Evolutionary conservation across 1,140 invertebrate genomes (phyloP).

Genomic region (Caenorhabditis remanei): DNA sequence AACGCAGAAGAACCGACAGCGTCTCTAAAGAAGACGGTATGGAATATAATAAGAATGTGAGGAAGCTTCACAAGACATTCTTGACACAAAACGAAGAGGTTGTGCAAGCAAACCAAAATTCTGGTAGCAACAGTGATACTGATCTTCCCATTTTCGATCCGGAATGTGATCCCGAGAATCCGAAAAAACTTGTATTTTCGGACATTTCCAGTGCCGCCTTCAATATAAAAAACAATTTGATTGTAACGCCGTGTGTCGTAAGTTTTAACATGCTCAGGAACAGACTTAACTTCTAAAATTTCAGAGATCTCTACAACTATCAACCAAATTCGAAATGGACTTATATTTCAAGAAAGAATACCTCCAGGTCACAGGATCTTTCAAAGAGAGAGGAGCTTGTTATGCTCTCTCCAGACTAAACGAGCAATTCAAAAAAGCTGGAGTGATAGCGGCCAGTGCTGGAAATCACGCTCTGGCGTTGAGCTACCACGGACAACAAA

Average conservation of each 20-base stretch:
- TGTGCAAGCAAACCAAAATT: not conserved
- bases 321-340: constrained; percentile 85
- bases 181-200: constrained; percentile 85
- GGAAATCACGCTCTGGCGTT: constrained; percentile 92
- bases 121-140: constrained; percentile 27
- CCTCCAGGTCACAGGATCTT: constrained; percentile 90
- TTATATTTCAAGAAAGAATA: constrained; percentile 94
- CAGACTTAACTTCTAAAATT: not conserved
- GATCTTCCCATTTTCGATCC: constrained; percentile 81
- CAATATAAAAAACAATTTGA: constrained; percentile 87
- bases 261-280: constrained; percentile 72
- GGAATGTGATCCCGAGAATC: constrained; percentile 85
- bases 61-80: constrained; percentile 16
- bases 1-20: constrained; percentile 23
- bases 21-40: constrained; percentile 20
- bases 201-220: constrained; percentile 91
- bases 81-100: not conserved
- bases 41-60: constrained; percentile 32
- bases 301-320: constrained; percentile 80
- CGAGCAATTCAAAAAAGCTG: constrained; percentile 83
- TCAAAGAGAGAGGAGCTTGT: constrained; percentile 91
- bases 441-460: constrained; percentile 91
- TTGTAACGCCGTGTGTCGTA: constrained; percentile 86
- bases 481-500: constrained; percentile 87
- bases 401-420: constrained; percentile 86